These are phyloP conservation scores for Pyrgilauda ruficollis DNA, from an alignment of 2,113 vertebrate genomes.

Conservation along the genomic window DNA sequence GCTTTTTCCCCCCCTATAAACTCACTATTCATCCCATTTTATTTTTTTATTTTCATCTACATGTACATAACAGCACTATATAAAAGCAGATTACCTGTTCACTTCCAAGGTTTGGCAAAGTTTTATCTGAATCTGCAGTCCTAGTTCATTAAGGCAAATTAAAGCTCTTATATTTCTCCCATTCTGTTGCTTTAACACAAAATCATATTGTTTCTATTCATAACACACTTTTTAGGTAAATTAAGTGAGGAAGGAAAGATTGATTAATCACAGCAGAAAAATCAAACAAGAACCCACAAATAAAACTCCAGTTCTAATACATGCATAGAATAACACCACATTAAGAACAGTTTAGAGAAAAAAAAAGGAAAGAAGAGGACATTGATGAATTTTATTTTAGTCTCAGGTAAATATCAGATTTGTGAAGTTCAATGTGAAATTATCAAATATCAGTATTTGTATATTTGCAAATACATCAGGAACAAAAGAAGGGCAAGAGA, in stretches of 20 bases:
- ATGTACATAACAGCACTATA: not conserved
- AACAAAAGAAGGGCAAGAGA: not conserved
- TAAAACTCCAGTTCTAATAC: not conserved
- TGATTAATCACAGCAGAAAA: not conserved
- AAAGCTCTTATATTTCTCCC: not conserved
- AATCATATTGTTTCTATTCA: not conserved
- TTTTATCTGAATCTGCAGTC: not conserved
- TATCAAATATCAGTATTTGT: not conserved
- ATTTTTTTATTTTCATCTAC: not conserved
- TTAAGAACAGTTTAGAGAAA: not conserved
- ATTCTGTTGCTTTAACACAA: not conserved
- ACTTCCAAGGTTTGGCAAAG: not conserved
- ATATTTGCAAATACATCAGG: not conserved
- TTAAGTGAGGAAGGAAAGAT: not conserved
- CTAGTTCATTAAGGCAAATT: not conserved
- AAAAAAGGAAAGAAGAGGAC: not conserved
- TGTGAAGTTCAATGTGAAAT: not conserved
- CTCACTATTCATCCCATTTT: not conserved
- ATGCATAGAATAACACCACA: not conserved
- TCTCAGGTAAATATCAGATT: not conserved
- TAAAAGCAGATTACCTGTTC: not conserved
- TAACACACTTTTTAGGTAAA: not conserved
- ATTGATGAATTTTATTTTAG: not conserved
- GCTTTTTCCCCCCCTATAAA: rapidly evolving
- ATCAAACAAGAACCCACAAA: not conserved